Evolutionary conservation across 2,888 invertebrate species (phyloP), one percentile per base, ranked within the genome.

Genomic region (Nesidiocoris tenuis): DNA sequence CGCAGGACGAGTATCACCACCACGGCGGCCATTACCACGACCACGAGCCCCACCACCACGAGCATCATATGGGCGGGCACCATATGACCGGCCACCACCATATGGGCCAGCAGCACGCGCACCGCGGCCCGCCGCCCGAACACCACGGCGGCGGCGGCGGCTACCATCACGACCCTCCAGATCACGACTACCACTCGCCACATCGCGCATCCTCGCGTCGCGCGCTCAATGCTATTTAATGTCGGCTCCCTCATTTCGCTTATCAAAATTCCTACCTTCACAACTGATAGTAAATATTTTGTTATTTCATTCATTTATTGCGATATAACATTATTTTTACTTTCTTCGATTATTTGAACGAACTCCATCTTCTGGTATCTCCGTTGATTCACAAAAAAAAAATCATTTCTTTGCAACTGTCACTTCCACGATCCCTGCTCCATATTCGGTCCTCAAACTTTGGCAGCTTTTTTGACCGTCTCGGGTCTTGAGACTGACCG

Each of bases 161-260:
- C 39, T 39, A 39, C 12, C 77, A 76, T 61, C 78, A 77, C 74
- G 79, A 79, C 71, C 78, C 78, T 18, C 39, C 39, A 39, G 39
- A 39, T 39, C 80, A 84, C 24, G 84, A 84, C 76, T 84, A 85
- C 76, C 84, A 84, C 76, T 82, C 85, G 21, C 82, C 85, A 67
- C 87, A 89, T 84, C 88, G 87, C 78, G 86, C 89, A 59, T 88
- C 82, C 18, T 82, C 90, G 81, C 87, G 90, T 78, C 87, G 91
- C 82, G 89, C 90, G 81, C 88, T 90, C 81, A 91, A 91, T 85
- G 91, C 90, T 84, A 90, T 91, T 84, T 91, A 90, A 88, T 87
- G 85, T 63, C 63, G 64, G 75, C 74, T 66, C 55, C 63, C 63
- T 59, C 66, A 70, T 65, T 56, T 64, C 39, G 75, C 66, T 54